Percentiles rank a stretch among this genome's conserved stretches.
phyloP scores from a whole-genome alignment of 2,113 vertebrate species.

The Monopterus albus region DNA sequence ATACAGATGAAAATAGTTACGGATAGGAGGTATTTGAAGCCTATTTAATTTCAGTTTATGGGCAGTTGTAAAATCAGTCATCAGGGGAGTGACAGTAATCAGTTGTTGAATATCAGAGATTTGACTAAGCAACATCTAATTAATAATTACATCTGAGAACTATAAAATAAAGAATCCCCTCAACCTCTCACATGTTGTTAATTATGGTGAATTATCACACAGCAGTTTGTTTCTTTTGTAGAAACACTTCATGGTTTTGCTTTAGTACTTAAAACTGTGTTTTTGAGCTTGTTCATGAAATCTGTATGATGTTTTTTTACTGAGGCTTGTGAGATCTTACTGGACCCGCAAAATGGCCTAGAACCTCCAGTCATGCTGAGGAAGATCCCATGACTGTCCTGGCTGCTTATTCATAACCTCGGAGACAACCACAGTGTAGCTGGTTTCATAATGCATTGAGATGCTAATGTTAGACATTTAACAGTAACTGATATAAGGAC shows the following conservation, averaged over 20 bases:
- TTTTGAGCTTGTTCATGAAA: not conserved
- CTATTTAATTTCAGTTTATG: no score
- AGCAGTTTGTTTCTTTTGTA: slow-evolving; percentile 8
- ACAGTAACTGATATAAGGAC: not conserved
- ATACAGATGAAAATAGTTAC: no score
- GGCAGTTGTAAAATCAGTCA: no score
- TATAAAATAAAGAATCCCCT: no score
- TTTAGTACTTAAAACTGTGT: not conserved
- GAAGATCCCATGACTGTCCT: not conserved
- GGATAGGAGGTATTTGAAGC: no score
- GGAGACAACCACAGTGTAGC: not conserved
- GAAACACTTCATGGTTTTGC: not conserved
- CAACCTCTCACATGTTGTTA: no score
- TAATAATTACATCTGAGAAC: no score
- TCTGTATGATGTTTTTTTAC: not conserved
- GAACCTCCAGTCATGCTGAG: not conserved
- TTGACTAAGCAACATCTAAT: no score
- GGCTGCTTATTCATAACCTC: not conserved
- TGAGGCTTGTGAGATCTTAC: not conserved
- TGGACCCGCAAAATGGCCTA: not conserved
- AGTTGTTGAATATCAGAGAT: not conserved
- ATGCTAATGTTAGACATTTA: not conserved
- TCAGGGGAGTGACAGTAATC: no score
- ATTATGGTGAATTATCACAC: not conserved
- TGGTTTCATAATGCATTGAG: not conserved